Percentiles rank a stretch among this genome's conserved stretches.
Evolutionary conservation across 2,888 invertebrate genomes (phyloP).

Genomic region (Megamerina dolium): DNA sequence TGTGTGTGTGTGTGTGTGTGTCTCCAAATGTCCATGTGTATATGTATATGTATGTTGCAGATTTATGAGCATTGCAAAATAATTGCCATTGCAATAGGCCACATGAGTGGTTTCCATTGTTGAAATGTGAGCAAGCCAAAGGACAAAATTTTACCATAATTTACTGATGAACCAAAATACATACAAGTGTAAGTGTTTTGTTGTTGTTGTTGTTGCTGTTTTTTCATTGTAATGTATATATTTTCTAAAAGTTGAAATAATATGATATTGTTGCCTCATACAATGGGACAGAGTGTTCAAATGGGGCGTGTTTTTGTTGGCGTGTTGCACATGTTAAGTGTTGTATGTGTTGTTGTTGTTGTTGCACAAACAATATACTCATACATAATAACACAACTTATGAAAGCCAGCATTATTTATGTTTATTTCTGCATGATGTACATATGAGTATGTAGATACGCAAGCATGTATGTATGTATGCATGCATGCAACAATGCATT

Average conservation of each 20-base stretch:
- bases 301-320: too few relatives aligned
- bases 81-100: conserved; percentile 16
- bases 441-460: neutral
- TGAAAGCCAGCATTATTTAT: too few relatives aligned
- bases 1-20: too few relatives aligned
- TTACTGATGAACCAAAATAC: conserved; percentile 8
- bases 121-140: neutral
- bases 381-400: neutral
- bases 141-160: neutral
- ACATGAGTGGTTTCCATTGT: neutral
- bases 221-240: too few relatives aligned
- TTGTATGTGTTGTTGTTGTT: neutral
- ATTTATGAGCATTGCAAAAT: conserved; percentile 23
- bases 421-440: neutral
- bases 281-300: too few relatives aligned
- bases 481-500: neutral
- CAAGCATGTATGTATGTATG: neutral
- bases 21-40: too few relatives aligned
- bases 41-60: too few relatives aligned
- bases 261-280: too few relatives aligned
- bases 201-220: conserved; percentile 8
- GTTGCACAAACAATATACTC: neutral
- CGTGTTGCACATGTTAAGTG: too few relatives aligned
- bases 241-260: too few relatives aligned
- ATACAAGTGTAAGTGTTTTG: conserved; percentile 5